These are phyloP conservation scores for Nymphalis io DNA, from an alignment of 1,140 invertebrate genomes.

Conservation along the genomic window DNA sequence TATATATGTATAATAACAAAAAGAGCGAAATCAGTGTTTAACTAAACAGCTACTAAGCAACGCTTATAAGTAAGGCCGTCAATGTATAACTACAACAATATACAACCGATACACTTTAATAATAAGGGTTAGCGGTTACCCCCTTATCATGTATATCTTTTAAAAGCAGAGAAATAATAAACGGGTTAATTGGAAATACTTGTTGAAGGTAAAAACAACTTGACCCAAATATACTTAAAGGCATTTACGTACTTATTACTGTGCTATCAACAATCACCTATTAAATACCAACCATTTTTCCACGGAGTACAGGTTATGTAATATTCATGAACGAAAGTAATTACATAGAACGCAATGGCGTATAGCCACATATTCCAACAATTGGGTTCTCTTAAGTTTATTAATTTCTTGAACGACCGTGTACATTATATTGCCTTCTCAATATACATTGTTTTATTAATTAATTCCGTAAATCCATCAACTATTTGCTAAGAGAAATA, in stretches of 20 bases:
- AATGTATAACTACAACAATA: no score
- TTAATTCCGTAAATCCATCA: slow-evolving; percentile 35
- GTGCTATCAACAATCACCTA: slow-evolving; percentile 18
- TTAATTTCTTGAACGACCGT: slow-evolving; percentile 41
- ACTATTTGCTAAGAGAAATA: slow-evolving; percentile 34
- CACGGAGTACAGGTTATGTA: slow-evolving; percentile 19
- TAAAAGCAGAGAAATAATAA: slow-evolving; percentile 3
- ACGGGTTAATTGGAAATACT: background rate
- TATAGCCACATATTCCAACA: background rate
- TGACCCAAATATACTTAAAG: slow-evolving; percentile 5
- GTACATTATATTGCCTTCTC: slow-evolving; percentile 24
- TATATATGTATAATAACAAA: no score
- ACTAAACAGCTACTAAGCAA: no score
- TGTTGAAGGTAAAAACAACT: slow-evolving; percentile 5
- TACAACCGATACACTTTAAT: no score
- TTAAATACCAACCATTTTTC: slow-evolving; percentile 19
- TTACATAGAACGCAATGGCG: slow-evolving; percentile 4
- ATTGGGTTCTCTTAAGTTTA: slow-evolving; percentile 37
- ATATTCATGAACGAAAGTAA: slow-evolving; percentile 29
- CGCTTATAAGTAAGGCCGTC: no score
- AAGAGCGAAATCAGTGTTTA: no score
- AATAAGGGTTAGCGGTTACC: no score
- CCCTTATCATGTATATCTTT: no score
- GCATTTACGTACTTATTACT: slow-evolving; percentile 3
- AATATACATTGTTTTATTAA: slow-evolving; percentile 37